phyloP scores from a whole-genome alignment of 1,140 invertebrate species.

The Mamestra configurata region DNA sequence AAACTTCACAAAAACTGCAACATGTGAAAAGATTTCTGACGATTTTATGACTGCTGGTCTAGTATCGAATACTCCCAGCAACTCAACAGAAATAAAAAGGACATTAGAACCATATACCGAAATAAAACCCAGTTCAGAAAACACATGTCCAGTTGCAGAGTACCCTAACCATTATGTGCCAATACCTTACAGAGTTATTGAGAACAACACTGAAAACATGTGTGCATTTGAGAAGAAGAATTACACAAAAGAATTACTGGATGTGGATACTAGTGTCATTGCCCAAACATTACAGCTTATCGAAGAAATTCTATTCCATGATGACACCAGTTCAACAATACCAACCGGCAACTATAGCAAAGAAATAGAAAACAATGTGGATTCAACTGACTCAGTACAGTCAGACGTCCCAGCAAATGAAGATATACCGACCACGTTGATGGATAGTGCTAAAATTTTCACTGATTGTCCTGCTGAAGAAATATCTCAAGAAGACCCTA shows the following conservation, averaged over 20 bases:
- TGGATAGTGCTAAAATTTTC: background rate
- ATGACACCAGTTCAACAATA: background rate
- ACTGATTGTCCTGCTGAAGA: background rate
- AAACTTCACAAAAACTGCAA: slow-evolving; percentile 26
- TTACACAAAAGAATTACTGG: background rate
- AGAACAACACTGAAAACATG: background rate
- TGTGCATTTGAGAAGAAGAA: background rate
- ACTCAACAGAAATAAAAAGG: background rate
- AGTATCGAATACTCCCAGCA: background rate
- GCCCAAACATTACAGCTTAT: background rate
- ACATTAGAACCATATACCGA: background rate
- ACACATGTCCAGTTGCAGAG: background rate
- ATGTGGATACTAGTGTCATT: background rate
- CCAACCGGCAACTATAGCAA: background rate
- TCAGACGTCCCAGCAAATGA: background rate
- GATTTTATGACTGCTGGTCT: slow-evolving; percentile 12
- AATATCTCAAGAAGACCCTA: background rate
- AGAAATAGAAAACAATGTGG: background rate
- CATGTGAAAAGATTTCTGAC: slow-evolving; percentile 10
- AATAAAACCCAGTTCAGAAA: background rate
- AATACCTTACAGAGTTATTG: background rate
- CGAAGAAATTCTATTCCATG: background rate
- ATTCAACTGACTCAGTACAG: background rate
- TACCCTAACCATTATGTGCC: background rate
- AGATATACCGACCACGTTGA: background rate